Evolutionary conservation across 2,888 invertebrate species (phyloP), one percentile per base, ranked within the genome.

Genomic region (Panzeria rudis): DNA sequence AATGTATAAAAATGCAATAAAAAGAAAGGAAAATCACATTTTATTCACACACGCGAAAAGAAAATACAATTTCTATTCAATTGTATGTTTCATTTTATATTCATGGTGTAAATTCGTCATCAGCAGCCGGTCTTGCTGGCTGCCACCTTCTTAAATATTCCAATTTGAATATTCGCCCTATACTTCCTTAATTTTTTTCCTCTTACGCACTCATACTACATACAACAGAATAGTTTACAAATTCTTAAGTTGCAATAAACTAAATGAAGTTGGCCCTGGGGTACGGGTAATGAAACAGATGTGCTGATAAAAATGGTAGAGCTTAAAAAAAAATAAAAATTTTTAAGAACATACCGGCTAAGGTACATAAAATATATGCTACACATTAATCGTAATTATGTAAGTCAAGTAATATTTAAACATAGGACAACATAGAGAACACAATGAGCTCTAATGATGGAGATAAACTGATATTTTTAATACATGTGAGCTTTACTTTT

Each of bases 201-300:
- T 15, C 6, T 25, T 6, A 68, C 17, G 3, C 7, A 47, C 47
- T 25, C 52, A 8, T 23, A 13, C 44, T 44, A 11, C 6, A 23
- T 47, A 47, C 15, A 44, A 17, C 3, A 15, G 13, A 35, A 32
- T 29, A 64, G 54, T 76, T 71, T 75, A 56, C 72, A 80, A 84
- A 73, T 81, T 77, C 77, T 77, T 68, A 81, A 84, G 72, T 81
- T 84, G 81, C 72, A 71, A 84, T 81, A 84, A 84, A 77, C 54
- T 77, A 29, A 64, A 79, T 83, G 23, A 61, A 68, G 52, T 66
- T 73, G 20, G 61, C 61, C 25, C 23, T 29, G 47, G 29, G 59
- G 23, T 59, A 52, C 23, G 77, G 35, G 25, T 71, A 17, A 66
- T 15, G n/a, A 52, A 72, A 68, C 15, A 69, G 44, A 6, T 47